These are phyloP conservation scores for Melopsittacus undulatus DNA, from an alignment of 2,797 vertebrate species.

Conservation along the genomic window DNA sequence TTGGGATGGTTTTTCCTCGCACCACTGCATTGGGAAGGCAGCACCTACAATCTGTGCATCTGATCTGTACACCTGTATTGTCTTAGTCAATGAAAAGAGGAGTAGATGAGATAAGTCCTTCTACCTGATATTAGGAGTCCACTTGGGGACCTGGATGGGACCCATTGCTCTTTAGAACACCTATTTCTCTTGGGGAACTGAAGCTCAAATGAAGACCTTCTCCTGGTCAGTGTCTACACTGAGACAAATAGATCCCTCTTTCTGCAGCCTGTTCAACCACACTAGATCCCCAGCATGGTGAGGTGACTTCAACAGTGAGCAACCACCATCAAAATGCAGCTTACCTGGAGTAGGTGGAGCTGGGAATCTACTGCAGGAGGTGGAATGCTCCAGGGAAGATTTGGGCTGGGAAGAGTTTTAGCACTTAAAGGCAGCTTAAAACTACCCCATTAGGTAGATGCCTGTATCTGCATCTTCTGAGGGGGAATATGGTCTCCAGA, in stretches of 20 bases:
- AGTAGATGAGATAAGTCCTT: neutral
- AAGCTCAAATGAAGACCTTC: neutral
- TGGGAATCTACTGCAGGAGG: neutral
- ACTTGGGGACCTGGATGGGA: neutral
- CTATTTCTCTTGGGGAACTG: rapidly evolving
- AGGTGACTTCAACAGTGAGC: neutral
- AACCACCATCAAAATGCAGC: neutral
- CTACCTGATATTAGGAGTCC: neutral
- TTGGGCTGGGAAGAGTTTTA: neutral
- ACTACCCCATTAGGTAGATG: neutral
- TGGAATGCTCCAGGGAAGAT: neutral
- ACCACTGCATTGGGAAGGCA: rapidly evolving
- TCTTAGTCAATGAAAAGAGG: neutral
- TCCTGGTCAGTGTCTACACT: neutral
- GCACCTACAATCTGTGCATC: neutral
- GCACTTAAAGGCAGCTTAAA: neutral
- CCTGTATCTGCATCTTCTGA: neutral
- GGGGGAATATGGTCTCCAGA: neutral
- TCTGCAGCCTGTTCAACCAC: neutral
- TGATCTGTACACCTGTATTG: neutral
- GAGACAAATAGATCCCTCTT: neutral
- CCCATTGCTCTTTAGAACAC: neutral
- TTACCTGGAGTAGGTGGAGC: neutral
- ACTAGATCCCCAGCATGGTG: neutral
- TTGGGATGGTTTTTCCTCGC: neutral